Conservation (phyloP, 2,888 invertebrate genomes). For the Agrotis ipsilon region DNA sequence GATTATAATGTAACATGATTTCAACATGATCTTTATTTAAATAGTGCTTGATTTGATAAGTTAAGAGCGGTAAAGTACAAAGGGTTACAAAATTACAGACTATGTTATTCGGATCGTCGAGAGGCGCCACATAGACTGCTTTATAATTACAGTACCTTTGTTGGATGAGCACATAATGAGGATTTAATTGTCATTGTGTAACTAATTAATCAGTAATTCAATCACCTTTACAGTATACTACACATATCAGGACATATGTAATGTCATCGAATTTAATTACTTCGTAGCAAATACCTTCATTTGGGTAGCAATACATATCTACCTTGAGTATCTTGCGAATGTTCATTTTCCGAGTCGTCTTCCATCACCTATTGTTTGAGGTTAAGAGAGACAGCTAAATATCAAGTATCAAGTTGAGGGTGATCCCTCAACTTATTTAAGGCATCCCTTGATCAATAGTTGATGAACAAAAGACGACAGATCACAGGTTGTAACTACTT, state of each 20-base stretch:
- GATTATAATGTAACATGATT: too few species aligned
- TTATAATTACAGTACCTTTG: background rate
- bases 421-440: too few species aligned
- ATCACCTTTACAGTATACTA: background rate
- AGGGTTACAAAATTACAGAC: background rate
- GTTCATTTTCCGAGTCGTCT: too few species aligned
- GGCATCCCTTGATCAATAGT: too few species aligned
- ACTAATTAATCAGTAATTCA: background rate
- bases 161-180: conserved; percentile 6
- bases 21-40: too few species aligned
- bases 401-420: too few species aligned
- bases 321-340: too few species aligned
- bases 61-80: background rate
- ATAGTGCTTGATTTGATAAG: too few species aligned
- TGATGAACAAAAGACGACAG: background rate
- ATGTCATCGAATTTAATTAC: background rate
- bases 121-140: background rate
- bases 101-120: background rate
- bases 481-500: background rate
- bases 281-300: too few species aligned
- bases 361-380: too few species aligned
- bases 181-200: background rate
- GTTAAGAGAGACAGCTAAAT: too few species aligned
- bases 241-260: background rate
- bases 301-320: too few species aligned